Base-by-base conservation (phyloP, 1,140 invertebrate genomes). In the Polypedilum vanderplanki region DNA sequence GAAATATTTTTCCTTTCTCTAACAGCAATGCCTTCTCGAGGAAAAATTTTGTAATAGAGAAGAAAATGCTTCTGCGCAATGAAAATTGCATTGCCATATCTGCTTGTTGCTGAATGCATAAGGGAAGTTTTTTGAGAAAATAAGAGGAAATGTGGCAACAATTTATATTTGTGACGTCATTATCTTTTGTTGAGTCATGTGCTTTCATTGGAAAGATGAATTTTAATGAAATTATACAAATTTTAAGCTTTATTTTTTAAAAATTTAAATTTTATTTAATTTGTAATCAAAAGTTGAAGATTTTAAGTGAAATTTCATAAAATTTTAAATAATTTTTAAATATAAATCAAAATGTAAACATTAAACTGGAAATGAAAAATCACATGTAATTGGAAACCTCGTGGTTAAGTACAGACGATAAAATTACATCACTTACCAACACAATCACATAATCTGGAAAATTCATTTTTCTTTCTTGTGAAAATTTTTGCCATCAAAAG, bases 361-460 rank as follows among this genome's bases (percentile, higher is more conserved):
- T 12, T 15, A 9, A 5, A 70, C 17, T 70, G 65, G 65, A 70
- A 70, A 18, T 18, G 17, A 70, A 20, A 70, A 18, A 70, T 70
- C 20, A 22, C 65, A 70, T 70, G 65, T 70, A 70, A 70, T 18
- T 70, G 65, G 65, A 70, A 70, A 70, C 65, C 65, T 70, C 65
- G 65, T 70, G 65, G 65, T 70, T n/a, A 70, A 20, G 9, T 18
- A 70, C 65, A 17, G 18, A 3, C n/a, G 10, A 18, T n/a, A 70
- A 70, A 70, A 70, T 70, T 70, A 70, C 65, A 70, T 70, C 65
- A 70, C 18, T 57, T 70, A 70, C 65, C 18, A 70, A 70, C 18
- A 70, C 65, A 70, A 1, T 18, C 4, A 20, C 65, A 70, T 10
- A 1, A 0, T 0, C 17, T n/a, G 46, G 65, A 70, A 70, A 70